Evolutionary conservation across 2,113 vertebrate species (phyloP), one percentile per base, ranked within the genome.

Genomic region (Labeo rohita): DNA sequence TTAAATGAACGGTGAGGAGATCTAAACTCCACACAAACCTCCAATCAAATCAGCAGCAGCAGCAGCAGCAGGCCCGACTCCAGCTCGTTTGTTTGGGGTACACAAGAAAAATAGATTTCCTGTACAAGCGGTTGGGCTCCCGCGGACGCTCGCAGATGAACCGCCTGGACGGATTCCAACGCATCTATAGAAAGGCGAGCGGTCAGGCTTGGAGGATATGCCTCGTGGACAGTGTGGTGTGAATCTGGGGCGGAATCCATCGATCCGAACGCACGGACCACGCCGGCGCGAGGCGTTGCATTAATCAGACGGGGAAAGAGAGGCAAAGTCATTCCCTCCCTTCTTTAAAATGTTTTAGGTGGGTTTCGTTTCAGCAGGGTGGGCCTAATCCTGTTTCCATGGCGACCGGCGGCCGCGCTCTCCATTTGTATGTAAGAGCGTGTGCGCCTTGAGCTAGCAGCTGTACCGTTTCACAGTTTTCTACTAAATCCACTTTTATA

Each of bases 381-480:
- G 63, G 52, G 75, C 73, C 63, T 78, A 83, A 83, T 88, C 50
- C 79, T 59, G 49, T 85, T 76, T 18, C 61, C 75, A 56, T 85
- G 72, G 74, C 79, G 36, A 72, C 34, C 18, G 39, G 18, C 56
- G 34, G 61, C 15, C 39, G 11, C 59, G 9, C 56, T 59, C 52
- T 80, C 75, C 28, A 65, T 85, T 80, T 86, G 80, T 84, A 83
- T 84, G 88, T 85, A 56, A 70, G 78, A 73, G 82, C 45, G 50
- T 70, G 66, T 54, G 50, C 34, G 36, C 65, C 70, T 86, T 86
- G 78, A 84, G 87, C 63, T 43, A 59, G 76, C 88, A 87, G 86
- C 85, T 87, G 79, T 84, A 87, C 61, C 15, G 28, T 87, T 87
- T 89, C 83, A 89, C 83, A 89, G 78, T 89, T 89, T 87, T 85